Conservation (phyloP, 23 tunicate genomes). For the Clavelina lepadiformis region DNA sequence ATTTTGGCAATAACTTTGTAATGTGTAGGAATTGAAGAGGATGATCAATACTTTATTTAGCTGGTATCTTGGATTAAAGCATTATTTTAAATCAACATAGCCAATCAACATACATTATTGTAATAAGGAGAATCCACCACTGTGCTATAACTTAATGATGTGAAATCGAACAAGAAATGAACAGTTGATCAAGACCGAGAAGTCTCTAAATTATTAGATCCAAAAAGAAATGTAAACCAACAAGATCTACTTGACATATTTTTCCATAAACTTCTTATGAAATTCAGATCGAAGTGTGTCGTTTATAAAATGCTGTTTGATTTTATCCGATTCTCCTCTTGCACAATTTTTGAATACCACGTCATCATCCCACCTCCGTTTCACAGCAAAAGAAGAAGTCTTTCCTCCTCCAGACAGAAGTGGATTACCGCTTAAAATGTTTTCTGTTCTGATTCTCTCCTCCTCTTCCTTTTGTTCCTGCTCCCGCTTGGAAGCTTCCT, state of each 20-base stretch:
- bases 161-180: no score
- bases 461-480: slow-evolving; percentile 73
- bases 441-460: slow-evolving; percentile 83
- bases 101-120: no score
- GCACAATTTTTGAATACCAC: slow-evolving; percentile 96
- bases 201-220: no score
- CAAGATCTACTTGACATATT: slow-evolving; percentile 63
- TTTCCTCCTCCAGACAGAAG: slow-evolving; percentile 31
- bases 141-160: no score
- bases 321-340: slow-evolving; percentile 80
- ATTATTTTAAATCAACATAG: no score
- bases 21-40: no score
- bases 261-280: slow-evolving; percentile 96
- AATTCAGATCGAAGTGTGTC: slow-evolving; percentile 92
- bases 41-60: no score
- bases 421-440: slow-evolving; percentile 91
- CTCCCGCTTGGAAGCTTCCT: slow-evolving; percentile 71
- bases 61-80: no score
- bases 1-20: no score
- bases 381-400: slow-evolving; percentile 72
- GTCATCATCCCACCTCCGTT: slow-evolving; percentile 95
- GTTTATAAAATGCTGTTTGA: slow-evolving; percentile 70
- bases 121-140: no score
- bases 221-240: no score
- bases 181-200: no score